phyloP scores from a whole-genome alignment of 1,140 invertebrate genomes.

The Penaeus chinensis region DNA sequence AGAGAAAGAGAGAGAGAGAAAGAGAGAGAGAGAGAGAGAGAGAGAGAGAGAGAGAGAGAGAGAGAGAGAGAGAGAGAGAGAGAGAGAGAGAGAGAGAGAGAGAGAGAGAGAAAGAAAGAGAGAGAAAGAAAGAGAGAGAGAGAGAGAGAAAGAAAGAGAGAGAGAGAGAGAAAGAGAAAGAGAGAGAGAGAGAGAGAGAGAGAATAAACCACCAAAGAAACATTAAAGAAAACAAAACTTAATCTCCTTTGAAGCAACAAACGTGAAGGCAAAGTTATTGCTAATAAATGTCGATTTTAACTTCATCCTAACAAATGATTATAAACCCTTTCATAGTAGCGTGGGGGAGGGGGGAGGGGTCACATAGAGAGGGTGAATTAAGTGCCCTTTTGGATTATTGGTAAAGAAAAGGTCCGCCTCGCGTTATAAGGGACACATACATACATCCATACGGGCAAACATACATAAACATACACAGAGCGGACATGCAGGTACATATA shows the following conservation, averaged over 20 bases:
- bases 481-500: too few relatives aligned
- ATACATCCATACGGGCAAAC: too few relatives aligned
- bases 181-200: not conserved
- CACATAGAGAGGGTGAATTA: not conserved
- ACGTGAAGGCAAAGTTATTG: too few relatives aligned
- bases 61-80: conserved; percentile 11
- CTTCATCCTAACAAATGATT: too few relatives aligned
- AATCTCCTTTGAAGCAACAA: too few relatives aligned
- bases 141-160: not conserved
- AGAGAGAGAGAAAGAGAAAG: not conserved
- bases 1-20: not conserved
- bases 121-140: not conserved
- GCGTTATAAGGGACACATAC: too few relatives aligned
- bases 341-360: not conserved
- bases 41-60: conserved; percentile 20
- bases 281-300: too few relatives aligned
- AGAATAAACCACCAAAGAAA: not conserved
- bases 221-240: not conserved
- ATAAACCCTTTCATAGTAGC: not conserved
- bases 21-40: conserved; percentile 15
- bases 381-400: too few relatives aligned
- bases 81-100: not conserved
- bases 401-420: too few relatives aligned
- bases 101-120: not conserved
- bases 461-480: too few relatives aligned